Evolutionary conservation across 2,797 vertebrate genomes (phyloP).

Genomic region (Mus minutoides): DNA sequence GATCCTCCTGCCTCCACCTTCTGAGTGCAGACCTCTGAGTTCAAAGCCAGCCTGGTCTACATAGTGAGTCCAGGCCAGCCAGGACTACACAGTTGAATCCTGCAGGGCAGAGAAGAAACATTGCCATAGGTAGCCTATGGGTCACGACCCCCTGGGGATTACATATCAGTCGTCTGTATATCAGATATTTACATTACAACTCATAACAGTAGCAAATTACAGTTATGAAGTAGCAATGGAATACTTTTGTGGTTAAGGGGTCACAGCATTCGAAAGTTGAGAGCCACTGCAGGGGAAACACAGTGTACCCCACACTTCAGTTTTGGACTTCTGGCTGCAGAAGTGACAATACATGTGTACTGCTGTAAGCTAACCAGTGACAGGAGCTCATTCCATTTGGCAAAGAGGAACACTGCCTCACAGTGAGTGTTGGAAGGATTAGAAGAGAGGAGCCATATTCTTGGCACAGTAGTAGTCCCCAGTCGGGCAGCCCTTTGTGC

Average conservation of each 20-base stretch:
- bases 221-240: no score
- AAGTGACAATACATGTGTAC: fast-evolving
- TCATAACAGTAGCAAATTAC: neutral
- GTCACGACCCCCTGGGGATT: no score
- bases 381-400: neutral
- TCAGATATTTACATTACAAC: neutral
- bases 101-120: no score
- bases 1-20: no score
- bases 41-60: neutral
- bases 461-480: neutral
- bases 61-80: neutral
- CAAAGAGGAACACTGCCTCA: neutral
- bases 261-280: neutral
- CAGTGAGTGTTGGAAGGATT: neutral
- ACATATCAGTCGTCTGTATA: no score
- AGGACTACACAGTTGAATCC: neutral
- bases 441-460: neutral
- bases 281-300: neutral
- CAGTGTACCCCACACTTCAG: neutral
- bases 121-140: neutral
- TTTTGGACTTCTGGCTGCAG: neutral
- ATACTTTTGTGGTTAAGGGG: neutral
- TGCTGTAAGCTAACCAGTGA: neutral
- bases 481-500: fast-evolving
- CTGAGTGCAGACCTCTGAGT: neutral